These are phyloP conservation scores for Petrophora chlorosata DNA, from an alignment of 2,888 invertebrate genomes.

Conservation along the genomic window DNA sequence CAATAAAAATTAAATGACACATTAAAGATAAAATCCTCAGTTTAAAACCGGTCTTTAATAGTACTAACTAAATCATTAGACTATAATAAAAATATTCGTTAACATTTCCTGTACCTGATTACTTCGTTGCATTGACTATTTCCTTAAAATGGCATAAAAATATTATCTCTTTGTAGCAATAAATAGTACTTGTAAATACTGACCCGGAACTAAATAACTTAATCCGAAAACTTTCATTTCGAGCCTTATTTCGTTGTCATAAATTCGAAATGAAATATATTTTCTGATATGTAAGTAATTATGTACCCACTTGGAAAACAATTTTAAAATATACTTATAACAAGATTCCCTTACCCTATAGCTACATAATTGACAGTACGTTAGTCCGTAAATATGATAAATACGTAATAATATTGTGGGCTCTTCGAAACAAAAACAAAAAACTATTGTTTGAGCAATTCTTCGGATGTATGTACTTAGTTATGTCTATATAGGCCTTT, in stretches of 20 bases:
- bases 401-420: not conserved
- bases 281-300: not conserved
- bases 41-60: slow-evolving; percentile 53
- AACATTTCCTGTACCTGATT: slow-evolving; percentile 56
- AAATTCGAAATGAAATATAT: slow-evolving; percentile 17
- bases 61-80: slow-evolving; percentile 59
- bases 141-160: slow-evolving; percentile 43
- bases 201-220: slow-evolving; percentile 41
- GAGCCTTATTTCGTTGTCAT: not conserved
- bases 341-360: slow-evolving; percentile 52
- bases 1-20: slow-evolving; percentile 35
- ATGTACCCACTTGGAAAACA: slow-evolving; percentile 28
- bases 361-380: slow-evolving; percentile 61
- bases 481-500: slow-evolving; percentile 2
- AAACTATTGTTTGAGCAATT: slow-evolving; percentile 14
- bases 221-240: slow-evolving; percentile 2
- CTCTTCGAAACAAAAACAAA: not conserved
- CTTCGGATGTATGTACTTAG: not conserved
- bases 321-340: slow-evolving; percentile 35
- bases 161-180: slow-evolving; percentile 40
- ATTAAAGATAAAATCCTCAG: slow-evolving; percentile 46
- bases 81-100: slow-evolving; percentile 56
- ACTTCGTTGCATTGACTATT: slow-evolving; percentile 66
- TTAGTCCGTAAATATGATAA: slow-evolving; percentile 32
- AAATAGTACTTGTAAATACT: slow-evolving; percentile 45